Base-by-base conservation (phyloP, 2,888 invertebrate species). In the Phrixothrix hirtus region DNA sequence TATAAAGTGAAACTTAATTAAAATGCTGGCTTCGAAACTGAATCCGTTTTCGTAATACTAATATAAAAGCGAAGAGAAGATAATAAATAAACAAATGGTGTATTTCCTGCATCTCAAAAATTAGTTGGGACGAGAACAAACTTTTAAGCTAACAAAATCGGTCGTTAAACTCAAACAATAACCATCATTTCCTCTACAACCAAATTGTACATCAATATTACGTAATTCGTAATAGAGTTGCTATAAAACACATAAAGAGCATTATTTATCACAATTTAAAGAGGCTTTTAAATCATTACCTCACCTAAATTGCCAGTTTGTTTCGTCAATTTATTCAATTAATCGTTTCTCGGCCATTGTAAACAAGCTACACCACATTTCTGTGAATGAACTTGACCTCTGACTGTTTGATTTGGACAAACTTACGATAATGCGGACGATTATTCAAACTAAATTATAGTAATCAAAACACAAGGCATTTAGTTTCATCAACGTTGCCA, bases 161-260 rank as follows among this genome's bases (percentile, higher is more conserved):
- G 37, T 37, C 37, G 13, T 37, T 37, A 37, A 37, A 37, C 37
- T 25, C 21, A 10, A 17, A 37, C 37, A 37, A 37, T 37, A n/a
- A 15, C 21, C 21, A 16, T 37, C 7, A 37, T 21, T 37, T 37
- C 37, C 37, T 37, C 37, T 11, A 37, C 17, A 11, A 13, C 2
- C 32, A 32, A 21, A 5, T 21, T 21, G 21, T 21, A 21, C 21
- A 21, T 21, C 7, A 21, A 3, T 21, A 7, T 21, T 21, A 21
- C 21, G 21, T 7, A 21, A 21, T 21, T 21, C 21, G 21, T 21
- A 21, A 7, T 3, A 7, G 21, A 3, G 21, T 5, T 21, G 7
- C 21, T 7, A 21, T 21, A 21, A 21, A 21, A 21, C 4, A 5
- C 21, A 21, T n/a, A n/a, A n/a, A n/a, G n/a, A n/a, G n/a, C n/a